These are phyloP conservation scores for Phoxinus dragarum DNA, from an alignment of 2,797 vertebrate genomes.

Conservation along the genomic window DNA sequence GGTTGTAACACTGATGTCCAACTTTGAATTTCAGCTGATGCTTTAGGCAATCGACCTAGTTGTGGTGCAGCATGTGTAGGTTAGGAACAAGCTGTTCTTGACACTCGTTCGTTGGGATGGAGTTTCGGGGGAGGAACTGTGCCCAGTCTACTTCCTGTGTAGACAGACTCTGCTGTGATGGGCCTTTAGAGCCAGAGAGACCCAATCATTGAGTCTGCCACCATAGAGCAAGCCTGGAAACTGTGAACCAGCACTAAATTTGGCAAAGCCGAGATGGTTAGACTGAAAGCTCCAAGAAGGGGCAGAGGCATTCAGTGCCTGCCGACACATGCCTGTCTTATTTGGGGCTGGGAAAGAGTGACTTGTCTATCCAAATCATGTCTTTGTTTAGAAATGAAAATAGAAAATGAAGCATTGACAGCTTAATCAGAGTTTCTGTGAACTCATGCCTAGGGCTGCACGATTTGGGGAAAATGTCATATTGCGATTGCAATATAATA, in stretches of 20 bases:
- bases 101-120: conserved; percentile 17
- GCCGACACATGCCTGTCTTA: not conserved
- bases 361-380: not conserved
- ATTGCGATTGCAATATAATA: too few species aligned
- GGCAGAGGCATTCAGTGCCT: not conserved
- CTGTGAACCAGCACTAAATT: conserved; percentile 47
- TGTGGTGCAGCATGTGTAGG: conserved; percentile 51
- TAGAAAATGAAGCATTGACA: not conserved
- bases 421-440: not conserved
- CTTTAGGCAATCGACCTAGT: conserved; percentile 48
- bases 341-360: not conserved
- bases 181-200: conserved; percentile 56
- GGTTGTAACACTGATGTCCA: not conserved
- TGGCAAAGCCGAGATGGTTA: conserved; percentile 43
- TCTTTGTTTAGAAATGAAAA: not conserved
- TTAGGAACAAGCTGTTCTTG: conserved; percentile 47
- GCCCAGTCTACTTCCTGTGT: conserved; percentile 40
- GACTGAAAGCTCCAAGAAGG: conserved; percentile 40
- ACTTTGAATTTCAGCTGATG: not conserved
- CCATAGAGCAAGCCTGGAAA: conserved; percentile 45
- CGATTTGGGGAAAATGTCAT: too few species aligned
- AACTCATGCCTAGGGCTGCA: not conserved
- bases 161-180: conserved; percentile 37
- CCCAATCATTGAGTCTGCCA: conserved; percentile 48
- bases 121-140: not conserved